A percentile compares a stretch with the other conserved stretches of the same genome.
phyloP scores from a whole-genome alignment of 2,797 vertebrate genomes.

The Squalus acanthias region DNA sequence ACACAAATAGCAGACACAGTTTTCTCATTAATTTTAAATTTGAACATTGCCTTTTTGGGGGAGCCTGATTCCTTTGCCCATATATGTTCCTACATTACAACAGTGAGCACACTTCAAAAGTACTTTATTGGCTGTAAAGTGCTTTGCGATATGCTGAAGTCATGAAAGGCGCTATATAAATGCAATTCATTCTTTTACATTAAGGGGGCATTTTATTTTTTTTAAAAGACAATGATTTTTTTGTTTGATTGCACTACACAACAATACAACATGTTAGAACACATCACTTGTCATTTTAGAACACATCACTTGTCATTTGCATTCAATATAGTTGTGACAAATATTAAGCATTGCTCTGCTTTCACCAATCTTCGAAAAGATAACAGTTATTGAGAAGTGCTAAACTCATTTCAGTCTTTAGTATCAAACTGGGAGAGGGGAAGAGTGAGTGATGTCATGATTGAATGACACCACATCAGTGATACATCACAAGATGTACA shows the following conservation, averaged over 20 bases:
- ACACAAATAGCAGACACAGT: background rate
- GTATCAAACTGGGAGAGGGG: too few species aligned
- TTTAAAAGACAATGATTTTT: background rate
- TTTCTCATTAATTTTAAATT: background rate
- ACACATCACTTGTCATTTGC: background rate
- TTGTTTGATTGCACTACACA: background rate
- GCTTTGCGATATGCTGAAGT: background rate
- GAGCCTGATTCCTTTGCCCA: background rate
- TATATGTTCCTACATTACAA: background rate
- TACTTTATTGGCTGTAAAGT: background rate
- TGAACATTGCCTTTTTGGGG: background rate
- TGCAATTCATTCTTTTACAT: background rate
- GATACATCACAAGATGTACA: too few species aligned
- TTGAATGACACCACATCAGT: too few species aligned
- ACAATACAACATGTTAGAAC: background rate
- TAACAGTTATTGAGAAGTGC: too few species aligned
- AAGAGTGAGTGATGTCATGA: too few species aligned
- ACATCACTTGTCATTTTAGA: background rate
- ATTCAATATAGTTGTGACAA: background rate
- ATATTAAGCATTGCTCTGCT: background rate
- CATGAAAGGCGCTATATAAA: background rate
- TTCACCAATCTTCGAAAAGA: too few species aligned
- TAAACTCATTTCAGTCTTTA: too few species aligned
- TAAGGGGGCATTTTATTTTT: background rate
- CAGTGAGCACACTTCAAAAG: background rate